These are phyloP conservation scores for Eufriesea mexicana DNA, from an alignment of 1,140 invertebrate genomes.

Conservation along the genomic window DNA sequence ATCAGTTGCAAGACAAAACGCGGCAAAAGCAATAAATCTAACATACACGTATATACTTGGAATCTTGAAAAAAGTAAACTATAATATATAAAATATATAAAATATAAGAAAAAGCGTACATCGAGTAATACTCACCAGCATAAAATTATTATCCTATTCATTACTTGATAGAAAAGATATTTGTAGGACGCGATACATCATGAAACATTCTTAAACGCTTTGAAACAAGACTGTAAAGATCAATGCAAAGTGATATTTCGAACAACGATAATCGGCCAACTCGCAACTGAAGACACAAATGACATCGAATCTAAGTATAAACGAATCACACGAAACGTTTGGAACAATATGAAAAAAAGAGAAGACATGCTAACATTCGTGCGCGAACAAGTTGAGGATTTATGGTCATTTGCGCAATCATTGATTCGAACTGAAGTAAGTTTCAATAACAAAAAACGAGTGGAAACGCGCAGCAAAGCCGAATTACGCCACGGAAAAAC, in stretches of 20 bases:
- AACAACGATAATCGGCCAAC: conserved; percentile 85
- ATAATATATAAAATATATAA: background rate
- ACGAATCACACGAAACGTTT: conserved; percentile 82
- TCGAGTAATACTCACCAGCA: background rate
- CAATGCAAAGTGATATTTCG: conserved; percentile 84
- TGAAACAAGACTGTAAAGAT: conserved; percentile 82
- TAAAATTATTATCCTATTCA: background rate
- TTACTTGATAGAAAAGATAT: conserved; percentile 3
- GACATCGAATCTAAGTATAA: conserved; percentile 84
- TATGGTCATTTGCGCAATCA: conserved; percentile 83
- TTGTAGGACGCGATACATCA: conserved; percentile 85
- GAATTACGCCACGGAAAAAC: too few relatives aligned
- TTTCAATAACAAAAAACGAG: conserved; percentile 1
- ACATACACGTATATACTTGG: conserved; percentile 84
- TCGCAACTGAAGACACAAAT: conserved; percentile 85
- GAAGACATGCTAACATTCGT: conserved; percentile 82
- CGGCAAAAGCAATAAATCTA: conserved; percentile 83
- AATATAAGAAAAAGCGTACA: background rate
- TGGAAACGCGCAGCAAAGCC: background rate
- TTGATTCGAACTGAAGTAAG: conserved; percentile 84
- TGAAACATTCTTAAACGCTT: conserved; percentile 83
- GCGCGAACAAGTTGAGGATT: conserved; percentile 82
- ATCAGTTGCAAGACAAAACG: conserved; percentile 84
- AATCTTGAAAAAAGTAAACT: conserved; percentile 84
- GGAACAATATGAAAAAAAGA: conserved; percentile 84